A percentile compares a stretch with the other conserved stretches of the same genome.
These are phyloP conservation scores for Cephus sareptanus DNA, from an alignment of 2,888 invertebrate genomes.

Conservation along the genomic window DNA sequence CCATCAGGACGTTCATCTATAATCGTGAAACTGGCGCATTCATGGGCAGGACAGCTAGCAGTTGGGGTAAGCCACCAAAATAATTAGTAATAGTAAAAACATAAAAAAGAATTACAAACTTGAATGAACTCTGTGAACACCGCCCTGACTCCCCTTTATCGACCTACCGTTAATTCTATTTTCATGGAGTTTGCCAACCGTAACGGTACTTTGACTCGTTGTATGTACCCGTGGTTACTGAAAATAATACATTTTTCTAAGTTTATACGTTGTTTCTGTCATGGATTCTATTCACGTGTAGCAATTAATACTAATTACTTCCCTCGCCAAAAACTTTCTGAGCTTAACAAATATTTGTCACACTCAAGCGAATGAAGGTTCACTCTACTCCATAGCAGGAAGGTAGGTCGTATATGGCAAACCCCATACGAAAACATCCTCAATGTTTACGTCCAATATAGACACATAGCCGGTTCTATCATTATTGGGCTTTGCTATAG, in stretches of 20 bases:
- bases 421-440: background rate
- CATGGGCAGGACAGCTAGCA: slow-evolving; percentile 71
- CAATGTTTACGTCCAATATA: background rate
- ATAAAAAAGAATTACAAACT: background rate
- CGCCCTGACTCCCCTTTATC: background rate
- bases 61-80: slow-evolving; percentile 70
- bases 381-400: background rate
- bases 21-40: slow-evolving; percentile 71
- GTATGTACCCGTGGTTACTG: background rate
- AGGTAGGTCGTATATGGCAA: background rate
- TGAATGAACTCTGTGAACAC: background rate
- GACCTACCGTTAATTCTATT: background rate
- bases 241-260: background rate
- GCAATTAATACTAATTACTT: background rate
- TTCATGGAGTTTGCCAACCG: background rate
- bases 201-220: background rate
- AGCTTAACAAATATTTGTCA: background rate
- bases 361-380: background rate
- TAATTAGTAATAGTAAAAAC: background rate
- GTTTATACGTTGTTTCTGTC: background rate
- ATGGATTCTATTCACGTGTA: background rate
- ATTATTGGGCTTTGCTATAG: background rate
- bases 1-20: slow-evolving; percentile 68
- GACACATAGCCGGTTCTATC: background rate
- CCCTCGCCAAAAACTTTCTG: background rate